Percentiles rank a stretch among this genome's conserved stretches.
Conservation (phyloP, 2,113 vertebrate genomes). For the Polypterus bichir region DNA sequence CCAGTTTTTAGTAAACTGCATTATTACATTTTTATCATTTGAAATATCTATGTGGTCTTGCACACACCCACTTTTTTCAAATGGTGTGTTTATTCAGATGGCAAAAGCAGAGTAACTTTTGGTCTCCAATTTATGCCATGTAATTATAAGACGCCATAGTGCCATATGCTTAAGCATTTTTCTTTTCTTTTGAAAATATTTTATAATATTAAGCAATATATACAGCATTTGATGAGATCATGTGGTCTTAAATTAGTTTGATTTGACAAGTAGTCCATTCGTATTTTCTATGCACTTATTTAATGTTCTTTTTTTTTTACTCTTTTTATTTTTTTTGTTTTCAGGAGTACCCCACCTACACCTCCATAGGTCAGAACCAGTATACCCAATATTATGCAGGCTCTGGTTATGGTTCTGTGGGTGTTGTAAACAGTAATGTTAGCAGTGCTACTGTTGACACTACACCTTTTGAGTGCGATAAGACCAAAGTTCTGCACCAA, state of each 20-base stretch:
- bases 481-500: conserved; percentile 45
- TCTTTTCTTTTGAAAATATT: too few relatives aligned
- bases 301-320: conserved; percentile 1
- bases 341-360: conserved; percentile 83
- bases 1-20: too few relatives aligned
- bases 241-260: conserved; percentile 11
- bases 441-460: conserved; percentile 37
- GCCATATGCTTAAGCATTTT: too few relatives aligned
- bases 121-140: too few relatives aligned
- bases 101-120: too few relatives aligned
- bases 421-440: conserved; percentile 45
- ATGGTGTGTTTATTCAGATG: too few relatives aligned
- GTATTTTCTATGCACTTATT: conserved; percentile 2
- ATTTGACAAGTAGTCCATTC: conserved; percentile 25
- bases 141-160: too few relatives aligned
- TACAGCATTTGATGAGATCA: too few relatives aligned
- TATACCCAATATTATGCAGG: conserved; percentile 77
- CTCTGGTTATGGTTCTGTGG: conserved; percentile 63
- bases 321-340: conserved; percentile 10
- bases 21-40: too few relatives aligned
- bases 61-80: too few relatives aligned
- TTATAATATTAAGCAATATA: too few relatives aligned
- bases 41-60: too few relatives aligned
- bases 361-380: conserved; percentile 75
- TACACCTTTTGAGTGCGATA: conserved; percentile 51